A percentile compares a stretch with the other conserved stretches of the same genome.
Evolutionary conservation across 2,113 vertebrate species (phyloP).

Genomic region (Sebastes schlegelii): DNA sequence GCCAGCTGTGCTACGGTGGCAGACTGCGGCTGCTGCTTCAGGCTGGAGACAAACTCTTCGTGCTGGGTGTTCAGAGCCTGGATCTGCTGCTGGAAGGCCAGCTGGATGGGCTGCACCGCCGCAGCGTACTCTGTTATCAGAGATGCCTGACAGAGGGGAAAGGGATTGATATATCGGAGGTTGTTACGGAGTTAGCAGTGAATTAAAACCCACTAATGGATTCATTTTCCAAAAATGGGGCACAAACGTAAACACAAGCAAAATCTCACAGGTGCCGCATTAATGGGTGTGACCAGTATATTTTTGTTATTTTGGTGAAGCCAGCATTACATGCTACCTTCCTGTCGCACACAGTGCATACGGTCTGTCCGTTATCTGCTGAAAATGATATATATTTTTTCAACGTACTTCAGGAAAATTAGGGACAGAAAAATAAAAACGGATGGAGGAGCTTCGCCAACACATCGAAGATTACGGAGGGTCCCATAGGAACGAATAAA

Average conservation of each 20-base stretch:
- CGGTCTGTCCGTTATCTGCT: too few relatives aligned
- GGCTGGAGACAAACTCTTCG: conserved; percentile 91
- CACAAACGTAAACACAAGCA: too few relatives aligned
- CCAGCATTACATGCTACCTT: too few relatives aligned
- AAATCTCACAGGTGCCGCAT: too few relatives aligned
- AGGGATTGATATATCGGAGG: not conserved
- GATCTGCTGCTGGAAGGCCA: conserved; percentile 98
- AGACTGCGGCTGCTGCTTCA: conserved; percentile 85
- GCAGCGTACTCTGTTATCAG: conserved; percentile 92
- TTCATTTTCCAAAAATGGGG: not conserved
- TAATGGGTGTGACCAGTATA: not conserved
- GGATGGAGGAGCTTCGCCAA: too few relatives aligned
- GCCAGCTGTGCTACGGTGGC: conserved; percentile 63
- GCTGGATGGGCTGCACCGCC: conserved; percentile 93
- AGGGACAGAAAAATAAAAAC: too few relatives aligned
- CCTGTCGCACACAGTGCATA: too few relatives aligned
- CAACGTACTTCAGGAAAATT: too few relatives aligned
- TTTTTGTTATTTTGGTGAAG: not conserved
- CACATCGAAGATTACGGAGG: too few relatives aligned
- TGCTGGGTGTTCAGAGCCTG: conserved; percentile 94
- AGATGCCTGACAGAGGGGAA: conserved; percentile 85
- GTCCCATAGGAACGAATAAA: too few relatives aligned
- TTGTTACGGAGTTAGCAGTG: not conserved
- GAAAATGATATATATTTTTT: too few relatives aligned
- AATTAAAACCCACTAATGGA: not conserved